Conservation (phyloP, 2,888 invertebrate genomes). For the Patella pellucida region DNA sequence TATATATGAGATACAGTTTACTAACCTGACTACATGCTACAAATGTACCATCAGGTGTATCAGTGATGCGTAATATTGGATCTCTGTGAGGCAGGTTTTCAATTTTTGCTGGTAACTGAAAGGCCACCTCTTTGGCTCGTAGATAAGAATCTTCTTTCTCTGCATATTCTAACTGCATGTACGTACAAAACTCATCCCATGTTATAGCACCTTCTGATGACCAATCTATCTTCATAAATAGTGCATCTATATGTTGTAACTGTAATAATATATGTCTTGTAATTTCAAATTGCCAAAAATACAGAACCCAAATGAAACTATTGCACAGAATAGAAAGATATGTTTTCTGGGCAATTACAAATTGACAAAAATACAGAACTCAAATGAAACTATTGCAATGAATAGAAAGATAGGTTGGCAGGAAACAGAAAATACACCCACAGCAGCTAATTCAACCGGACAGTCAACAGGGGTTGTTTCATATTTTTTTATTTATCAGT, state of each 20-base stretch:
- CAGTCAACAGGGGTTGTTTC: too few relatives aligned
- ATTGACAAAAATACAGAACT: too few relatives aligned
- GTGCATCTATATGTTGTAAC: slow-evolving; percentile 67
- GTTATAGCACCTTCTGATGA: slow-evolving; percentile 68
- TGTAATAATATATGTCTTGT: slow-evolving; percentile 32
- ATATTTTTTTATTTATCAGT: too few relatives aligned
- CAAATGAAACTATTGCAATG: too few relatives aligned
- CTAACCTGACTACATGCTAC: slow-evolving; percentile 67
- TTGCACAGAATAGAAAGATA: too few relatives aligned
- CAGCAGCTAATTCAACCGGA: too few relatives aligned
- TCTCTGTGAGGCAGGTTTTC: slow-evolving; percentile 68
- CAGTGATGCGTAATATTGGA: slow-evolving; percentile 65
- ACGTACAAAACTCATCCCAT: slow-evolving; percentile 72
- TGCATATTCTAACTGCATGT: slow-evolving; percentile 71
- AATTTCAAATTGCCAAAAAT: too few relatives aligned
- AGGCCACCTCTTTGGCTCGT: slow-evolving; percentile 66
- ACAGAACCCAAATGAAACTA: too few relatives aligned
- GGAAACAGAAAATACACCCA: too few relatives aligned
- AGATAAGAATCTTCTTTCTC: slow-evolving; percentile 70
- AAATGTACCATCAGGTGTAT: slow-evolving; percentile 67
- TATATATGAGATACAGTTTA: not conserved
- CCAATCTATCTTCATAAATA: slow-evolving; percentile 72
- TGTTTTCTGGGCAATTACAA: too few relatives aligned
- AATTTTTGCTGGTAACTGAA: slow-evolving; percentile 68
- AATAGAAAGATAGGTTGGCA: too few relatives aligned